phyloP scores from a whole-genome alignment of 2,888 invertebrate genomes.

The Callosobruchus maculatus region DNA sequence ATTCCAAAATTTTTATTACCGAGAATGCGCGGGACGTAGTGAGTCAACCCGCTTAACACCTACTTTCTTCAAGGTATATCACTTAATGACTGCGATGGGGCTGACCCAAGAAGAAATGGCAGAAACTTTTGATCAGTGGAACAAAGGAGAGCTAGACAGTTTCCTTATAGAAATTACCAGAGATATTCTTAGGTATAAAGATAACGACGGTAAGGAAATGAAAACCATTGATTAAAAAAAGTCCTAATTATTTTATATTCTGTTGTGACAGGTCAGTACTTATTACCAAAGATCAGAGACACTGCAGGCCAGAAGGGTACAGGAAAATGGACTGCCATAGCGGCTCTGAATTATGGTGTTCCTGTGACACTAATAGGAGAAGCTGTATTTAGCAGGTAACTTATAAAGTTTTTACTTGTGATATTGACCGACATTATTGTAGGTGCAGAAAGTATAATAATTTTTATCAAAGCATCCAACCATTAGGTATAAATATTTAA shows the following conservation, averaged over 20 bases:
- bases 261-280: constrained; percentile 56
- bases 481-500: too few relatives aligned
- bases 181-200: constrained; percentile 89
- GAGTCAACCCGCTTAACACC: neutral
- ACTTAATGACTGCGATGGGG: constrained; percentile 76
- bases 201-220: constrained; percentile 62
- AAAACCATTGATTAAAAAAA: neutral
- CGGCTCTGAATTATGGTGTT: constrained; percentile 91
- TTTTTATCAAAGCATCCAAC: too few relatives aligned
- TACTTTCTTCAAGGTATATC: constrained; percentile 59
- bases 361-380: constrained; percentile 98
- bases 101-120: constrained; percentile 80
- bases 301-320: constrained; percentile 98
- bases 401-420: neutral
- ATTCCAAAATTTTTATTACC: too few relatives aligned
- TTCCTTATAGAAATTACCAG: constrained; percentile 97
- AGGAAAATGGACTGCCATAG: constrained; percentile 98
- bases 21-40: neutral
- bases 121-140: constrained; percentile 87
- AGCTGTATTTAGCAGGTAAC: constrained; percentile 78
- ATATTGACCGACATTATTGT: too few relatives aligned
- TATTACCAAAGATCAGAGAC: constrained; percentile 91
- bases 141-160: constrained; percentile 91
- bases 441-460: too few relatives aligned
- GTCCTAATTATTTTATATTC: neutral